A percentile compares a stretch with the other conserved stretches of the same genome.
These are phyloP conservation scores for Probaryconus sp. DNA, from an alignment of 1,140 invertebrate genomes.

Conservation along the genomic window DNA sequence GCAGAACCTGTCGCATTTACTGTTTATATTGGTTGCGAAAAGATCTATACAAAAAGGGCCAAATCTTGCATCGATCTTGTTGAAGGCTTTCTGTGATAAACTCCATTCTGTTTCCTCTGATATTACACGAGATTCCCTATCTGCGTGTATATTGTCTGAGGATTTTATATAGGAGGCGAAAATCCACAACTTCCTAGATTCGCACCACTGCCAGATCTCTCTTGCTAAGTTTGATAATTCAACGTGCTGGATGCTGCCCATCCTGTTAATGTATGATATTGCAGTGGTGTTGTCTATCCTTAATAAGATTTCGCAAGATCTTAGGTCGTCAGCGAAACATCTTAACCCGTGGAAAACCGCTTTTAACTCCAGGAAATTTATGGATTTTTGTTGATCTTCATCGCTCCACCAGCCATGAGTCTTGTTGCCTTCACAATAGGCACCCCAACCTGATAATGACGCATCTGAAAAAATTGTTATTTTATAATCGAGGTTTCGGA, in stretches of 20 bases:
- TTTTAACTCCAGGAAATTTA: slow-evolving; percentile 34
- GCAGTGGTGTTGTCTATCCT: slow-evolving; percentile 46
- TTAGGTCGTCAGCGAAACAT: slow-evolving; percentile 12
- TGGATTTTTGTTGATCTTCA: slow-evolving; percentile 18
- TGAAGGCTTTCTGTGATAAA: slow-evolving; percentile 1
- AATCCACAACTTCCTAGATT: slow-evolving; percentile 46
- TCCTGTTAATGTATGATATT: no score
- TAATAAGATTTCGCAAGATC: slow-evolving; percentile 29
- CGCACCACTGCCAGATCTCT: slow-evolving; percentile 53
- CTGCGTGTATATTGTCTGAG: slow-evolving; percentile 44
- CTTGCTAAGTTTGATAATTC: slow-evolving; percentile 23
- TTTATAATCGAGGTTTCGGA: slow-evolving; percentile 13
- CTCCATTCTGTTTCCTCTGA: slow-evolving; percentile 54
- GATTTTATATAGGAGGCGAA: slow-evolving; percentile 59
- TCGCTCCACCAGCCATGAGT: slow-evolving; percentile 29
- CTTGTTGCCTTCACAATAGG: slow-evolving; percentile 8
- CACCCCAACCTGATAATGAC: slow-evolving; percentile 61
- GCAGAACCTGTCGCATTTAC: background rate
- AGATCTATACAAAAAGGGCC: background rate
- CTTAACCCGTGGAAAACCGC: slow-evolving; percentile 26
- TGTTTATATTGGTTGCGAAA: slow-evolving; percentile 5
- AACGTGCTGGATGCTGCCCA: slow-evolving; percentile 26
- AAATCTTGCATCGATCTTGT: background rate
- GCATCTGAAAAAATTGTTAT: slow-evolving; percentile 63
- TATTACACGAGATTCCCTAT: slow-evolving; percentile 43